Percentiles rank a stretch among this genome's conserved stretches.
Conservation (phyloP, 1,140 invertebrate species). For the Zaprionus ghesquierei region DNA sequence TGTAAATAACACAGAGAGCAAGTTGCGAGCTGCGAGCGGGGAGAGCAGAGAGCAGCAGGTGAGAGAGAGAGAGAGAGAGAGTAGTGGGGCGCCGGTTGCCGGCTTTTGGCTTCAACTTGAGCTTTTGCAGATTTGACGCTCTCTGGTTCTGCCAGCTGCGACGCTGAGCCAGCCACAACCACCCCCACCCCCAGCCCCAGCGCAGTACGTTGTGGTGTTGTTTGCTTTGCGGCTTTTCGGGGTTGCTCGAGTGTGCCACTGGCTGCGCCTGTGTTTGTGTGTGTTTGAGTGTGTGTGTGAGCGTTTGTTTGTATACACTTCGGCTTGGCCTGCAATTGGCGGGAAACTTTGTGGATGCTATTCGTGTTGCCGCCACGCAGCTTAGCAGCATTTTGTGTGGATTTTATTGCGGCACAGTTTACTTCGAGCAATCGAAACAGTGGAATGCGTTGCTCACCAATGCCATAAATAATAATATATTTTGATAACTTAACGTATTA, state of each 20-base stretch:
- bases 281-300: slow-evolving; percentile 25
- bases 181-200: slow-evolving; percentile 7
- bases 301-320: slow-evolving; percentile 67
- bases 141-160: slow-evolving; percentile 38
- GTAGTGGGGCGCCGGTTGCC: slow-evolving; percentile 30
- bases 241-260: slow-evolving; percentile 60
- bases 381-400: slow-evolving; percentile 36
- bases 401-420: background rate
- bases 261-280: slow-evolving; percentile 12
- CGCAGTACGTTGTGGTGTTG: slow-evolving; percentile 10
- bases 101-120: slow-evolving; percentile 69
- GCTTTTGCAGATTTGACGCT: slow-evolving; percentile 68
- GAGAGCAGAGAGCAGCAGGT: background rate
- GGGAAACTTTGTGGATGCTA: slow-evolving; percentile 76
- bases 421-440: background rate
- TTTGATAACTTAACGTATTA: background rate
- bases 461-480: background rate
- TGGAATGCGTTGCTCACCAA: background rate
- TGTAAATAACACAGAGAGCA: slow-evolving; percentile 63
- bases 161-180: slow-evolving; percentile 1
- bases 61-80: background rate
- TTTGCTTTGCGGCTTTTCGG: slow-evolving; percentile 74
- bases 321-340: slow-evolving; percentile 79
- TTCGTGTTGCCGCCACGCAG: slow-evolving; percentile 40
- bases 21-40: background rate